Evolutionary conservation across 2,113 vertebrate species (phyloP).

Genomic region (Taxidea taxus): DNA sequence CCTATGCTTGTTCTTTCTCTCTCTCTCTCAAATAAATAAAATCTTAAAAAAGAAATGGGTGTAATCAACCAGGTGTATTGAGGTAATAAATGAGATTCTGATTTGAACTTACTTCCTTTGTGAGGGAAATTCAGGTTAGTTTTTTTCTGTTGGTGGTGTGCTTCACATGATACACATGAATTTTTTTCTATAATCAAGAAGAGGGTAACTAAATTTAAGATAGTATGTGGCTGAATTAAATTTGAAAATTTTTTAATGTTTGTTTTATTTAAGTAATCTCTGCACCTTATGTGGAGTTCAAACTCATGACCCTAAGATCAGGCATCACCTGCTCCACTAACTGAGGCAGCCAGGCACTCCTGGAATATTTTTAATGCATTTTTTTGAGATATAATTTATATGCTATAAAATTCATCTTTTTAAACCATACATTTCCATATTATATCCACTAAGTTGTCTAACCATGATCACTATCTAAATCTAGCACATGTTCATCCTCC

Average conservation of each 20-base stretch:
- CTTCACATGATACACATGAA: background rate
- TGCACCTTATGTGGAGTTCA: background rate
- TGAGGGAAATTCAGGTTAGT: background rate
- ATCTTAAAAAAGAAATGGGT: background rate
- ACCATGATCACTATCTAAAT: background rate
- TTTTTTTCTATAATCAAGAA: background rate
- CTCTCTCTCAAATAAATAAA: background rate
- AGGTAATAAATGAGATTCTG: background rate
- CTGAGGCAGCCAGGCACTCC: background rate
- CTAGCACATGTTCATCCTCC: background rate
- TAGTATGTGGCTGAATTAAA: background rate
- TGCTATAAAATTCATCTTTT: background rate
- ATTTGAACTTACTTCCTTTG: conserved; percentile 17
- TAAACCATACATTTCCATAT: background rate
- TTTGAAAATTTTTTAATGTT: background rate
- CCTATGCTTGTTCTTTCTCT: background rate
- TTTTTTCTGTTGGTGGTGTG: background rate
- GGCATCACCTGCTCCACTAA: background rate
- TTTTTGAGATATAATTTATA: conserved; percentile 9
- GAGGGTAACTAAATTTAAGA: background rate
- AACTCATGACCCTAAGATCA: background rate
- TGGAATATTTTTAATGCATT: background rate
- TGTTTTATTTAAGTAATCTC: background rate
- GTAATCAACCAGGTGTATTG: background rate
- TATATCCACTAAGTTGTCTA: background rate